Conservation (phyloP, 2,888 invertebrate species). For the Globia sparganii region DNA sequence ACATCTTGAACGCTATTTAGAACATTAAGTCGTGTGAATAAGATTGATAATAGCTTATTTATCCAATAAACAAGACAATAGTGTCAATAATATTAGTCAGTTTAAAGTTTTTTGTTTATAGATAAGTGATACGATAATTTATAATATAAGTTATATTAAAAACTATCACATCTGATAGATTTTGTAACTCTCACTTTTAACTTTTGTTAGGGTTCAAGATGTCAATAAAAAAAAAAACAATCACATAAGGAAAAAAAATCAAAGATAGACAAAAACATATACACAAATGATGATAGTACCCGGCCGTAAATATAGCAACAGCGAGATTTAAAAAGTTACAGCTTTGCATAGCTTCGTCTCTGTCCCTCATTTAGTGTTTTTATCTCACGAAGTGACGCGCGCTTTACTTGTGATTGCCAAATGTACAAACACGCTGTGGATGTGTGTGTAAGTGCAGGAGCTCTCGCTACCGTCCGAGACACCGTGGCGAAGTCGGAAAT, state of each 20-base stretch:
- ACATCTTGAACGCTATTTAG: constrained; percentile 46
- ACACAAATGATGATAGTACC: constrained; percentile 47
- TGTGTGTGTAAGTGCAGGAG: background rate
- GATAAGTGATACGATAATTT: background rate
- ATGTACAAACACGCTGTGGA: background rate
- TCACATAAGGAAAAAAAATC: constrained; percentile 48
- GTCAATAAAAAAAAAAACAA: constrained; percentile 52
- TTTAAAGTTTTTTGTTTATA: background rate
- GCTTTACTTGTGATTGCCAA: background rate
- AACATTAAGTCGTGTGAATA: background rate
- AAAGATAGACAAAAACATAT: constrained; percentile 46
- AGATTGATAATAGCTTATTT: background rate
- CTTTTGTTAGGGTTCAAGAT: constrained; percentile 44
- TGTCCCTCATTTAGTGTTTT: background rate
- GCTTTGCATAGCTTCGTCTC: background rate
- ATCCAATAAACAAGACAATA: background rate
- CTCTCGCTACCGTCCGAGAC: background rate
- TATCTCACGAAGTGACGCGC: background rate
- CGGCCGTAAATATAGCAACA: background rate
- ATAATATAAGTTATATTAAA: background rate
- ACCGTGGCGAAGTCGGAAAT: background rate
- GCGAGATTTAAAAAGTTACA: background rate
- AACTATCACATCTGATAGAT: background rate
- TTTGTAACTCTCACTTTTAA: background rate
- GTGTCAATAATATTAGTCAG: no score